Percentiles rank a stretch among this genome's conserved stretches.
These are phyloP conservation scores for Pterocles burchelli DNA, from an alignment of 2,113 vertebrate species.

Conservation along the genomic window DNA sequence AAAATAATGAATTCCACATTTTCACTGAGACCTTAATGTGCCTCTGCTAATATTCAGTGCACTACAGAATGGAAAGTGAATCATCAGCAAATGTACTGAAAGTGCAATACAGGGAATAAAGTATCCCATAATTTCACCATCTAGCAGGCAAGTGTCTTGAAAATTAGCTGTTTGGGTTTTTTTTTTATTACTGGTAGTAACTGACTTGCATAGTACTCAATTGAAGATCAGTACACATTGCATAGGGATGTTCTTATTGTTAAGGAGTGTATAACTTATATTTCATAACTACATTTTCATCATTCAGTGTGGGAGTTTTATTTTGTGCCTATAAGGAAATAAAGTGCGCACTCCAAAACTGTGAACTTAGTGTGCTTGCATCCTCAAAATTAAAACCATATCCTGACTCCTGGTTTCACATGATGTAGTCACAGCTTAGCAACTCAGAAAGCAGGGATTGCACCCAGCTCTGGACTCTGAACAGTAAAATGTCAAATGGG, in stretches of 20 bases:
- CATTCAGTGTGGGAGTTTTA: not conserved
- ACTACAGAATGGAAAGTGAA: not conserved
- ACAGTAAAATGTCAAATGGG: not conserved
- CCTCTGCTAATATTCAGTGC: not conserved
- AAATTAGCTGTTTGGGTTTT: not conserved
- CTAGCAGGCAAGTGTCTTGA: not conserved
- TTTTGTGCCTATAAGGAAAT: too few species aligned
- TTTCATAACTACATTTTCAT: not conserved
- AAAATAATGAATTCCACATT: not conserved
- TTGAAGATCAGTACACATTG: not conserved
- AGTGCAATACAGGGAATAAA: not conserved
- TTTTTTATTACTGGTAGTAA: not conserved
- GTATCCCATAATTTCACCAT: not conserved
- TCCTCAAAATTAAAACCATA: not conserved
- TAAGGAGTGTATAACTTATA: not conserved
- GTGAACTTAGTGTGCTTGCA: not conserved
- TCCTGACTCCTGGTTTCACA: not conserved
- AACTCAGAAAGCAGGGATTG: not conserved
- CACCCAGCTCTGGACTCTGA: not conserved
- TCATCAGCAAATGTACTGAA: not conserved
- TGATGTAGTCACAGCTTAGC: not conserved
- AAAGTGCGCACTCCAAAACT: not conserved
- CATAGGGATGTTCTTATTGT: not conserved
- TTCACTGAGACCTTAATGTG: not conserved
- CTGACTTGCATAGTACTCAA: not conserved